Conservation (phyloP, 2,888 invertebrate genomes). For the Drosophila mercatorum region DNA sequence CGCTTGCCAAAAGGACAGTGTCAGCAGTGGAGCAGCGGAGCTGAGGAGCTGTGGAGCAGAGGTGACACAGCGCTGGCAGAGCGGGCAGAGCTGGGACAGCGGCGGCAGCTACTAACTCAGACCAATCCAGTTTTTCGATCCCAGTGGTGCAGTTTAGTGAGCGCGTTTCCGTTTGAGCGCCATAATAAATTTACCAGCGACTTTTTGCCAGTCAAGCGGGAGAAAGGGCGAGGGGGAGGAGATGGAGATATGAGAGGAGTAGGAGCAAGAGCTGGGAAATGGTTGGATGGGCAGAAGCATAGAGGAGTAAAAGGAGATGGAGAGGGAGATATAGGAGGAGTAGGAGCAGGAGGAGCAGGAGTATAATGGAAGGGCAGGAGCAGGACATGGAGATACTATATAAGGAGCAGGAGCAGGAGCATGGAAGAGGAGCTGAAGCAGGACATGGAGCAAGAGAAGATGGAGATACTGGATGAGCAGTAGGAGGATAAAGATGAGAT, state of each 20-base stretch:
- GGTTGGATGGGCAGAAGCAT: not conserved
- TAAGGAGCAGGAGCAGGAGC: too few relatives aligned
- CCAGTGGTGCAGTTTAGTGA: constrained; percentile 73
- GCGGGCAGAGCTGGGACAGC: not conserved
- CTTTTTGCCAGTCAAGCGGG: constrained; percentile 57
- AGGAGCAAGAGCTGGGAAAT: not conserved
- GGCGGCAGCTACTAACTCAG: not conserved
- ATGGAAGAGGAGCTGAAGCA: not conserved
- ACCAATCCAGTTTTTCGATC: constrained; percentile 37
- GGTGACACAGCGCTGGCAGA: constrained; percentile 7
- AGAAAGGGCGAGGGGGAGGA: not conserved
- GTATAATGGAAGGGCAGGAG: too few relatives aligned
- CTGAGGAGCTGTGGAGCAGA: constrained; percentile 26
- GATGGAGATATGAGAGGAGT: too few relatives aligned
- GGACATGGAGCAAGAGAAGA: not conserved
- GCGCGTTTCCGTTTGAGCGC: constrained; percentile 75
- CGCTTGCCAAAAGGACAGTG: constrained; percentile 58
- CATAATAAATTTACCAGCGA: constrained; percentile 70
- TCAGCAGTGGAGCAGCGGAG: constrained; percentile 32
- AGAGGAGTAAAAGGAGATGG: not conserved
- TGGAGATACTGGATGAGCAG: not conserved
- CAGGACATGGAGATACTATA: too few relatives aligned
- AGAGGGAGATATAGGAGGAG: too few relatives aligned
- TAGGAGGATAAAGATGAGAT: not conserved
- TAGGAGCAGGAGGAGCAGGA: not conserved